phyloP scores from a whole-genome alignment of 2,888 invertebrate genomes.

The Dione vanillae region DNA sequence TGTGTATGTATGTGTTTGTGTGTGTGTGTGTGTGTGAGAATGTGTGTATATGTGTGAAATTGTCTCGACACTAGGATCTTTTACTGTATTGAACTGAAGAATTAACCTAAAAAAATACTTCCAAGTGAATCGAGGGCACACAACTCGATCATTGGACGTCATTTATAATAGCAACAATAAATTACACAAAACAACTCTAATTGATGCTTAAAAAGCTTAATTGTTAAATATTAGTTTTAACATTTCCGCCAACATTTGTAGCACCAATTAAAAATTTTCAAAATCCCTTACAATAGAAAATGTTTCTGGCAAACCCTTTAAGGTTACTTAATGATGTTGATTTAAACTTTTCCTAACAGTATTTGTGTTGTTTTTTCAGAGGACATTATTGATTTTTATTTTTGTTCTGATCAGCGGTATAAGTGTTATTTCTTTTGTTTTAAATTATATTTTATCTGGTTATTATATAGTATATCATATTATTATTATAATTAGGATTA shows the following conservation, averaged over 20 bases:
- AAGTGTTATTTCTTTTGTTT: no score
- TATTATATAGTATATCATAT: no score
- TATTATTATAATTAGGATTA: no score
- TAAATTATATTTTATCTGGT: no score
- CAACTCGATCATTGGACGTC: background rate
- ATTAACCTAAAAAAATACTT: background rate
- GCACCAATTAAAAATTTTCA: slow-evolving; percentile 44
- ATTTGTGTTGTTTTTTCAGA: background rate
- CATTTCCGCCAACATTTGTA: slow-evolving; percentile 24
- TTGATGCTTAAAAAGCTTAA: slow-evolving; percentile 6
- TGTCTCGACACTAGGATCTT: no score
- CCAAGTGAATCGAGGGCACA: no score
- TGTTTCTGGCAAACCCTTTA: slow-evolving; percentile 16
- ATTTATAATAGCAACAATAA: background rate
- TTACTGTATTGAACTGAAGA: no score
- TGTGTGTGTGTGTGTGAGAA: no score
- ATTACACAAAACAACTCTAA: background rate
- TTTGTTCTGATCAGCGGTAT: background rate
- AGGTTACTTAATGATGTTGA: slow-evolving; percentile 29
- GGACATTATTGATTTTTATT: background rate
- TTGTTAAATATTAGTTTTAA: slow-evolving; percentile 19
- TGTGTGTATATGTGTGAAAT: no score
- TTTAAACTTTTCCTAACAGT: slow-evolving; percentile 12
- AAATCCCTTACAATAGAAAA: slow-evolving; percentile 28
- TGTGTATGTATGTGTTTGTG: no score